A percentile compares a stretch with the other conserved stretches of the same genome.
These are phyloP conservation scores for Trimorus sp. DNA, from an alignment of 2,888 invertebrate species.

Conservation along the genomic window DNA sequence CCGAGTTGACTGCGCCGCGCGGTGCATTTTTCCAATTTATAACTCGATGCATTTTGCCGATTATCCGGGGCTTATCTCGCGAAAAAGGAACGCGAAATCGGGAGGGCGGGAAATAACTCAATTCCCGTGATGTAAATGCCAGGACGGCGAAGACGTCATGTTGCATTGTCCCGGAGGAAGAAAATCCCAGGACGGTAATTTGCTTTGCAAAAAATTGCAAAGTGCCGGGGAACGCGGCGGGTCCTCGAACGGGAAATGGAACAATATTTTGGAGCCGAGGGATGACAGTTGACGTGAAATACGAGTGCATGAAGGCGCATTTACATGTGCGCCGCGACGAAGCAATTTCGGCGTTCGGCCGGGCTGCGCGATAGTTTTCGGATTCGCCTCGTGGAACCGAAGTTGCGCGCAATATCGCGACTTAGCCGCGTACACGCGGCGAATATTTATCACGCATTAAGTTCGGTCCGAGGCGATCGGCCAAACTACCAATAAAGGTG, in stretches of 20 bases:
- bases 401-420: conserved; percentile 9
- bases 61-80: conserved; percentile 14
- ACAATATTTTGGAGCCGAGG: conserved; percentile 59
- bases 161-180: conserved; percentile 56
- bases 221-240: conserved; percentile 30
- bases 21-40: conserved; percentile 32
- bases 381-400: neutral
- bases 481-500: conserved; percentile 14
- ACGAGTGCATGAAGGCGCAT: conserved; percentile 51
- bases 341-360: conserved; percentile 40
- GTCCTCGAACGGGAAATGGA: conserved; percentile 53
- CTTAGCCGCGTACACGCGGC: conserved; percentile 25
- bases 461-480: neutral
- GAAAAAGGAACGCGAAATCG: conserved; percentile 32
- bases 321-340: conserved; percentile 40
- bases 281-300: conserved; percentile 62
- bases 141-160: conserved; percentile 47
- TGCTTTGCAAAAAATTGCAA: conserved; percentile 53
- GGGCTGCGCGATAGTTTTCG: conserved; percentile 11
- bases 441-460: conserved; percentile 38
- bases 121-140: conserved; percentile 43
- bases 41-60: conserved; percentile 27
- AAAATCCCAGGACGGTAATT: conserved; percentile 61
- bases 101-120: conserved; percentile 45
- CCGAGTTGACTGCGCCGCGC: conserved; percentile 11